Evolutionary conservation across 2,888 invertebrate species (phyloP), one percentile per base, ranked within the genome.

Genomic region (Andrena fulva): DNA sequence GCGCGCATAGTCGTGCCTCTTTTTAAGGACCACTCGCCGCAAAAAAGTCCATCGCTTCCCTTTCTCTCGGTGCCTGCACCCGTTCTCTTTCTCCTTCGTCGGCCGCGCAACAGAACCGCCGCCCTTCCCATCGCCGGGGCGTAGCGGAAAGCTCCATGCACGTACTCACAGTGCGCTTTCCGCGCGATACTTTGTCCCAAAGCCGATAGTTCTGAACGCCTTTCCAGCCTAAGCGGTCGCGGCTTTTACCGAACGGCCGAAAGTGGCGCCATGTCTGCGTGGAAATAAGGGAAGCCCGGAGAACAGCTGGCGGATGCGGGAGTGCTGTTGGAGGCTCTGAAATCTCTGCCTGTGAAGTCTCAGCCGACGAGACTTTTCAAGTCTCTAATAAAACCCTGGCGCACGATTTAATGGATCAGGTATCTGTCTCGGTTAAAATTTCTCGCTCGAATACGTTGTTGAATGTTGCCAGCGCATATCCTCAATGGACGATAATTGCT

Each of bases 1-100:
- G 73, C 59, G 56, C 64, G 69, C 71, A 77, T 64, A 80, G 86
- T 82, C 80, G 85, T 83, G 85, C 85, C 84, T 84, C 86, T 89
- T 88, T 89, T 91, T 84, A 85, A 89, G 86, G 85, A 83, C 87
- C 90, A 90, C 89, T 91, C 87, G 84, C 80, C 82, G 87, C 87
- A 88, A 89, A 80, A 90, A 91, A 91, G 90, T 89, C 90, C 88
- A 90, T 86, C 89, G 84, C 74, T 81, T 86, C 80, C 74, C 77
- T 79, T 84, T 85, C 71, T 69, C 31, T 59, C 52, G 33, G 59
- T 8, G 10, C 33, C 63, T n/a, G 59, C 29, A 29, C 20, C 50
- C 63, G 56, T 72, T 77, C 74, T 42, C 67, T 68, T 62, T 78
- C 74, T 56, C 31, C 63, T 69, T 73, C 59, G 68, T 48, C 79